Base-by-base conservation (phyloP, 2,888 invertebrate genomes). In the Esperia sulphurella region DNA sequence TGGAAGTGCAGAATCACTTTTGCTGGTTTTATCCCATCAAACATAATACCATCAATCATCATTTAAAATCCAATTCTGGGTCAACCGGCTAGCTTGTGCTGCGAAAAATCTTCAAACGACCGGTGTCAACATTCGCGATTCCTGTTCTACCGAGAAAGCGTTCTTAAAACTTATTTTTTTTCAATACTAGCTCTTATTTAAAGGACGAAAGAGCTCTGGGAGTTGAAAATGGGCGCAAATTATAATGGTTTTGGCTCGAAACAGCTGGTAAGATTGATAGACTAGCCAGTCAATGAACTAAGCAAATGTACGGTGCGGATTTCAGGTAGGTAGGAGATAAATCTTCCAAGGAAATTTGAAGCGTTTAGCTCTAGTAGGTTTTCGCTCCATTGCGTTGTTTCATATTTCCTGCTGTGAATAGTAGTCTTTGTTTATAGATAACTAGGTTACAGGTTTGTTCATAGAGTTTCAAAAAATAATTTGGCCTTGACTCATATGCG, bases 181-280 rank as follows among this genome's bases (percentile, higher is more conserved):
- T 1, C n/a, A 35, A 71, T 65, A 60, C 33, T 57, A 30, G 30
- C 41, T 52, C 54, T 59, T 64, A 58, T 14, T 0, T 0, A 0
- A 0, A 21, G 14, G n/a, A n/a, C 5, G 29, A 30, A 64, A 67
- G 51, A 52, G 50, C 41, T 44, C 45, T 50, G 51, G 40, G 57
- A 37, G 30, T 14, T 43, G 14, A 21, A 28, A 29, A 28, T 30
- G 41, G 41, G 13, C 13, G 52, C 45, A 58, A 61, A 59, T 21
- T 9, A 28, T 21, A 41, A 42, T 33, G 39, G 49, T 38, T 46
- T 39, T 57, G 57, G 46, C 52, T 45, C 49, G 52, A 50, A 56
- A 58, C 61, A 57, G 55, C 58, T 51, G 57, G 56, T 53, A 70
- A 68, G 68, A 71, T 70, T 71, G 68, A 71, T 71, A 63, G 64